Base-by-base conservation (phyloP, 2,797 vertebrate species). In the Smutsia temminckii region DNA sequence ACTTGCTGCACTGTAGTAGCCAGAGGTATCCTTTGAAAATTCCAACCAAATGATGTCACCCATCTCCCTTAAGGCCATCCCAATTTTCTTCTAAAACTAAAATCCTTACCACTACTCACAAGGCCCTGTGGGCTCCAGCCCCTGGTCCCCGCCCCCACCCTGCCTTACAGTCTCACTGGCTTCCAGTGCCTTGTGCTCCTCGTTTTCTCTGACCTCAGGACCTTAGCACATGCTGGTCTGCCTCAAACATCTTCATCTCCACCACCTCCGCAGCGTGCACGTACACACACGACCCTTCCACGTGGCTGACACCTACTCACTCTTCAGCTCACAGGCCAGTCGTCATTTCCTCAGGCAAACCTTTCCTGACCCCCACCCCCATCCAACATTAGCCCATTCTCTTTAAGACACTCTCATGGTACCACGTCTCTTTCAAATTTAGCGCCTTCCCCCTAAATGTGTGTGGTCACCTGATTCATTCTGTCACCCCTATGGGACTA, bases 1-100 rank as follows among this genome's bases (percentile, higher is more conserved):
- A 27, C 20, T 71, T 55, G 72, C n/a, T 37, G 55, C 53, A 63
- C 34, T 34, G 2, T 27, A n/a, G 2, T 27, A 37, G 57, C 13
- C 78, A 32, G 40, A 81, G 32, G 57, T 34, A 88, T 34, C 49
- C 89, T 85, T 25, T 42, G 59, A 86, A 95, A 96, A 85, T 25
- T 78, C 46, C 59, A 25, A 29, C 95, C 49, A 32, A 46, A 85
- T 55, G 59, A 90, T 34, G 55, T 81, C 61, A 77, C 20, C 40
- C 80, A 40, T 53, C 32, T 46, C 79, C 53, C 72, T 92, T 89
- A 61, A 61, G 34, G 37, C 91, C 21, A 42, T 23, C 78, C 71
- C 49, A n/a, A 13, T 89, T 42, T 34, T 85, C 25, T 81, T 86
- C 61, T 42, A 66, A 93, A 49, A 68, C 37, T n/a, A 79, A 87